Evolutionary conservation across 2,113 vertebrate genomes (phyloP).

Genomic region (Pimephales promelas): DNA sequence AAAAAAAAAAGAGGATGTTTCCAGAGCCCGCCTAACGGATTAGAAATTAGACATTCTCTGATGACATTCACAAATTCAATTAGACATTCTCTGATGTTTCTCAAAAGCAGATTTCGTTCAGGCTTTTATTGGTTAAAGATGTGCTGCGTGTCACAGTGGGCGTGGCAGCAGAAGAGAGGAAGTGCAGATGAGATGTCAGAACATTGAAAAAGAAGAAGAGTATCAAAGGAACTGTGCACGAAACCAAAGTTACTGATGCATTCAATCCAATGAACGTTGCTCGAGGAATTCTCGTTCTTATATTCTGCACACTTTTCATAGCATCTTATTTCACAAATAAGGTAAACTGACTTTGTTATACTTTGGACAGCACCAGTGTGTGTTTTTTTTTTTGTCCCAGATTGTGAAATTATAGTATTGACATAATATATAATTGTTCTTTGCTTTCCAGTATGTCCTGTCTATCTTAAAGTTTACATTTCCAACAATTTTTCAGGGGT

Average conservation of each 20-base stretch:
- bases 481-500: conserved; percentile 98
- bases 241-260: background rate
- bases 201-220: background rate
- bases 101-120: background rate
- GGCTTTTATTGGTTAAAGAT: conserved; percentile 18
- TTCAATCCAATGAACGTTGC: conserved; percentile 47
- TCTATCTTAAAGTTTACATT: conserved; percentile 95
- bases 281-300: conserved; percentile 52
- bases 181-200: background rate
- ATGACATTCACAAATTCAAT: no score
- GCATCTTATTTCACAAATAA: conserved; percentile 78
- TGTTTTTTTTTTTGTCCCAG: background rate
- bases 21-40: no score
- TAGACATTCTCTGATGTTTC: no score
- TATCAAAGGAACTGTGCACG: background rate
- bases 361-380: background rate
- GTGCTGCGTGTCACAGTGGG: conserved; percentile 20
- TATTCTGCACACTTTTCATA: conserved; percentile 70
- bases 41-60: no score
- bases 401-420: background rate
- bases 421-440: conserved; percentile 26
- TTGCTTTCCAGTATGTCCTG: conserved; percentile 91
- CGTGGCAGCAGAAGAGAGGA: background rate
- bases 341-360: conserved; percentile 57
- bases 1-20: no score